Base-by-base conservation (phyloP, 2,888 invertebrate genomes). In the Chrysodeixis includens region DNA sequence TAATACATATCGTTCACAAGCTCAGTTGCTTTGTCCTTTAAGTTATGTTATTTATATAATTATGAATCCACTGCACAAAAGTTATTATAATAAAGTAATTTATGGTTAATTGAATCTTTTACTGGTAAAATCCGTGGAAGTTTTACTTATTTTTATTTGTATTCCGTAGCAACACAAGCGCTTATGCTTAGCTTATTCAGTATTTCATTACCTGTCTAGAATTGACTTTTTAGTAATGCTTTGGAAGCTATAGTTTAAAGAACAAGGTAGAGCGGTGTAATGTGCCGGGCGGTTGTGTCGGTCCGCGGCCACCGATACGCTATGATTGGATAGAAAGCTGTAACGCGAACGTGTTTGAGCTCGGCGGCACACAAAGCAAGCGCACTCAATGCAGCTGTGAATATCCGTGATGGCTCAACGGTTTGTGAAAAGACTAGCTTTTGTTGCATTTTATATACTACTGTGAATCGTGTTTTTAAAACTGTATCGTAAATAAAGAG, bases 341-440 rank as follows among this genome's bases (percentile, higher is more conserved):
- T 65, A 52, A n/a, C 49, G 16, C 18, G 46, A 49, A 20, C 55
- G 18, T 65, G 61, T 56, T 77, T 56, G 57, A 62, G 30, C 49
- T 58, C 51, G 44, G 26, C 40, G 18, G 16, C 52, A 5, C 53
- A 71, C 58, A 56, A 51, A 63, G 55, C 35, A 56, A 62, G 22
- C 51, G 40, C 26, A 49, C 46, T 49, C 46, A 49, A 49, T 49
- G 46, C 46, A 35, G 49, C 59, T 55, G 51, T 51, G 54, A 71
- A 40, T 76, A 54, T 60, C 51, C 35, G 46, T 30, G 12, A 26
- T 55, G 49, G 30, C 16, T 54, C 32, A 72, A 40, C n/a, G 22
- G 53, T 14, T 62, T 14, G n/a, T 30, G 10, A 14, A 9, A 20
- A 46, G n/a, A 30, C 46, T 57, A 9, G 46, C 46, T 49, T 49